A percentile compares a stretch with the other conserved stretches of the same genome.
phyloP scores from a whole-genome alignment of 2,888 invertebrate species.

The Lysandra coridon region DNA sequence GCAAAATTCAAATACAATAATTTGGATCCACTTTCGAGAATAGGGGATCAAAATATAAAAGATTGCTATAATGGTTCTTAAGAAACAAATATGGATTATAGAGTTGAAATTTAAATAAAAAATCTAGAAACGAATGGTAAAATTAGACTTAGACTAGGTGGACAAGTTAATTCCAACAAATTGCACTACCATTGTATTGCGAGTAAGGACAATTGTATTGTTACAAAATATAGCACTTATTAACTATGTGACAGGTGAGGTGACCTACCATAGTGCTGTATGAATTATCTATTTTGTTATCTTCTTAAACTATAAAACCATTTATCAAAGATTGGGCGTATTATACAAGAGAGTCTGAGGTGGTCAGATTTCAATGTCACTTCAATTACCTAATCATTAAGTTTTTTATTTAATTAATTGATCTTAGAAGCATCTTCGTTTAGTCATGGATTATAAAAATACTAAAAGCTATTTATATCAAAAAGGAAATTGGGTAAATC shows the following conservation, averaged over 20 bases:
- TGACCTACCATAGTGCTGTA: conserved; percentile 2
- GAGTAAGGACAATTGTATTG: conserved; percentile 21
- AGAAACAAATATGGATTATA: background rate
- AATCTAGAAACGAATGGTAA: background rate
- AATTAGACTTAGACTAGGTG: background rate
- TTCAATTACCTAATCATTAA: background rate
- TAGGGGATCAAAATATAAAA: too few relatives aligned
- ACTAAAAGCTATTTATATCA: background rate
- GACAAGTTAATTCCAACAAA: conserved; percentile 18
- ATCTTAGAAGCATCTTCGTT: background rate
- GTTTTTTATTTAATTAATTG: background rate
- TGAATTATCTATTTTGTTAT: background rate
- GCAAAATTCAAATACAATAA: too few relatives aligned
- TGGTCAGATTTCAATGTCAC: background rate
- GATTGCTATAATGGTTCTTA: background rate
- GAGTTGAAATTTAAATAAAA: background rate
- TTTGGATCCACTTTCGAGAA: background rate
- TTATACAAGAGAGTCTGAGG: background rate
- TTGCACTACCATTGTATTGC: conserved; percentile 26
- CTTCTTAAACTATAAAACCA: background rate
- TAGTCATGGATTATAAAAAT: background rate
- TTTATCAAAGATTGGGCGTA: background rate
- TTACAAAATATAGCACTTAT: conserved; percentile 20
- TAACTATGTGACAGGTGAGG: conserved; percentile 21
- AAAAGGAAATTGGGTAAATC: conserved; percentile 2